Evolutionary conservation across 2,888 invertebrate species (phyloP), one percentile per base, ranked within the genome.

Genomic region (Calameuta idolon): DNA sequence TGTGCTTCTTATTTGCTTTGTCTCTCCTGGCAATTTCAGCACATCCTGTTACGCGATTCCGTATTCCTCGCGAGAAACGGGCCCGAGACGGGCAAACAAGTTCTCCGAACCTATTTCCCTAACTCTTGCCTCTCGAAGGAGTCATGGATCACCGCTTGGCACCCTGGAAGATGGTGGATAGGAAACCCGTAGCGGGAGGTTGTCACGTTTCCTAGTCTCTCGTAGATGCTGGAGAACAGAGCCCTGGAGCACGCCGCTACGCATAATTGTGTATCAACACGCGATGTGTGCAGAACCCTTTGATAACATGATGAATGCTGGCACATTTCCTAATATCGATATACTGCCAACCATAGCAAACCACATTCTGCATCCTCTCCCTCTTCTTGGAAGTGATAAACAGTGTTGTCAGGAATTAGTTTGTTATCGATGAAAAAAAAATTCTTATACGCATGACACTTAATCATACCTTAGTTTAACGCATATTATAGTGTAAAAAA

Each of bases 211-310:
- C 30, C 34, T 34, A 71, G 69, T 37, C 35, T 31, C 69, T 23
- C 68, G 35, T 68, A 30, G 69, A n/a, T 55, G 34, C 74, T 30
- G 74, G 74, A 35, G 74, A 74, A n/a, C 74, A 34, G 35, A 34
- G 37, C 30, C n/a, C 15, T 23, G 40, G 81, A 81, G 87, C 81
- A 87, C 90, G 89, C 87, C 87, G 86, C 88, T 85, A 86, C 88
- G 91, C 91, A 91, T 91, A 91, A 91, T 91, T 90, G 90, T 90
- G 89, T 90, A 90, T 90, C 89, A 90, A 90, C 90, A 91, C 88
- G 86, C 86, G 85, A 84, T 83, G 84, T 86, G 88, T 87, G 89
- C 88, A 15, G 88, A 83, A 82, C 85, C 83, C 86, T 87, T 89
- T 89, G 90, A 91, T 91, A 91, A 90, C 89, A 88, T 89, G 90